Percentiles rank a stretch among this genome's conserved stretches.
These are phyloP conservation scores for Campylorhamphus procurvoides DNA, from an alignment of 2,113 vertebrate genomes.

Conservation along the genomic window DNA sequence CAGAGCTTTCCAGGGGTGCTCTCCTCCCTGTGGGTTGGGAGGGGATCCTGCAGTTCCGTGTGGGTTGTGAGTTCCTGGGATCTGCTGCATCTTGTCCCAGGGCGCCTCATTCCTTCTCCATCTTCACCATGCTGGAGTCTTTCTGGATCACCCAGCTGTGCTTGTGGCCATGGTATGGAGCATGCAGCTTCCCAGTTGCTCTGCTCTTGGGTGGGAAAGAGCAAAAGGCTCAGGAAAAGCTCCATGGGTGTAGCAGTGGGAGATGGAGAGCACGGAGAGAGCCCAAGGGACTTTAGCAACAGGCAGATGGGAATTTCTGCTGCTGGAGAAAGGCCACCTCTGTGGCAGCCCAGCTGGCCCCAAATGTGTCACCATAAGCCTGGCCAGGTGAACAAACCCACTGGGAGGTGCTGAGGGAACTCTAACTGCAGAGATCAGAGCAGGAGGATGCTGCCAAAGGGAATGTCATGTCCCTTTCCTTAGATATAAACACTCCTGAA, in stretches of 20 bases:
- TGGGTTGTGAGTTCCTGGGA: background rate
- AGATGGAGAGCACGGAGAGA: background rate
- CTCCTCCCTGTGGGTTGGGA: background rate
- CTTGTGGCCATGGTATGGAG: background rate
- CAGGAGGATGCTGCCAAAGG: background rate
- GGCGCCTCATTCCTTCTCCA: rapidly evolving
- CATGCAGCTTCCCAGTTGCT: background rate
- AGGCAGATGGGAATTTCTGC: background rate
- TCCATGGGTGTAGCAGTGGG: rapidly evolving
- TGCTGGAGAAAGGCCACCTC: background rate
- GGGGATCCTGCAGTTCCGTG: rapidly evolving
- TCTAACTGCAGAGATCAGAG: background rate
- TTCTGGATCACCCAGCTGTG: background rate
- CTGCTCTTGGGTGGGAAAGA: background rate
- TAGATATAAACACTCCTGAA: no score
- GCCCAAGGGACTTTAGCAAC: rapidly evolving
- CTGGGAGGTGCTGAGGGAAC: background rate
- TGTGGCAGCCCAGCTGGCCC: background rate
- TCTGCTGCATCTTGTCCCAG: background rate
- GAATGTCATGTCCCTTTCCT: no score
- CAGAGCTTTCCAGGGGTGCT: rapidly evolving
- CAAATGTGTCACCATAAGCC: rapidly evolving
- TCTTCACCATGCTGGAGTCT: background rate
- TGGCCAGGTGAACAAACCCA: rapidly evolving
- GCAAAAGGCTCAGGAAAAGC: background rate